Evolutionary conservation across 64 coral and sea anemone genomes (phyloP).

Genomic region (Stichodactyla helianthus): DNA sequence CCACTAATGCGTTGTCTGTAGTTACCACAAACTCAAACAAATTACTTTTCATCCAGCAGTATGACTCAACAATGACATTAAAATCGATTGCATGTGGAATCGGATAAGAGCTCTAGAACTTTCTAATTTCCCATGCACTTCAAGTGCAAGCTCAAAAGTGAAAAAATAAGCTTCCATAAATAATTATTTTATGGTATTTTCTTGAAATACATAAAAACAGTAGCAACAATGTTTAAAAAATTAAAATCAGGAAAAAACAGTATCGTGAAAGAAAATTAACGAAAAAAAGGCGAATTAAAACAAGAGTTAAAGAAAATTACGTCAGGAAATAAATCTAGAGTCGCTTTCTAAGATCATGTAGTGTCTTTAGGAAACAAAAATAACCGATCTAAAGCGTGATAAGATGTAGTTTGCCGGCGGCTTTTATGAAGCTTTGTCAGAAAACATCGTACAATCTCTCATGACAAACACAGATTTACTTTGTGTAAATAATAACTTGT

Average conservation of each 20-base stretch:
- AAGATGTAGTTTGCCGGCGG: not conserved
- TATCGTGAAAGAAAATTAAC: not conserved
- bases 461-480: slow-evolving; percentile 3
- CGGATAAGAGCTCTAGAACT: not conserved
- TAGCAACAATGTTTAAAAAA: not conserved
- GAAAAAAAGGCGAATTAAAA: not conserved
- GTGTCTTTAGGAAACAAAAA: not conserved
- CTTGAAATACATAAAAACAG: not conserved
- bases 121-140: not conserved
- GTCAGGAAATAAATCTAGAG: not conserved
- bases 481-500: not conserved
- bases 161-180: not conserved
- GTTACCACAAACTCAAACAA: not conserved
- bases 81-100: not conserved
- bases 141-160: not conserved
- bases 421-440: not conserved
- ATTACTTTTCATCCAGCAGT: not conserved
- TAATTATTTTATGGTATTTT: not conserved
- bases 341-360: not conserved
- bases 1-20: not conserved
- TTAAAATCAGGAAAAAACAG: not conserved
- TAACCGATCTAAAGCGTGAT: not conserved
- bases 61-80: not conserved
- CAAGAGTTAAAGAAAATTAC: not conserved
- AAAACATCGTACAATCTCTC: not conserved